A percentile compares a stretch with the other conserved stretches of the same genome.
These are phyloP conservation scores for Acanthopleura granulata DNA, from an alignment of 2,888 invertebrate species.

Conservation along the genomic window DNA sequence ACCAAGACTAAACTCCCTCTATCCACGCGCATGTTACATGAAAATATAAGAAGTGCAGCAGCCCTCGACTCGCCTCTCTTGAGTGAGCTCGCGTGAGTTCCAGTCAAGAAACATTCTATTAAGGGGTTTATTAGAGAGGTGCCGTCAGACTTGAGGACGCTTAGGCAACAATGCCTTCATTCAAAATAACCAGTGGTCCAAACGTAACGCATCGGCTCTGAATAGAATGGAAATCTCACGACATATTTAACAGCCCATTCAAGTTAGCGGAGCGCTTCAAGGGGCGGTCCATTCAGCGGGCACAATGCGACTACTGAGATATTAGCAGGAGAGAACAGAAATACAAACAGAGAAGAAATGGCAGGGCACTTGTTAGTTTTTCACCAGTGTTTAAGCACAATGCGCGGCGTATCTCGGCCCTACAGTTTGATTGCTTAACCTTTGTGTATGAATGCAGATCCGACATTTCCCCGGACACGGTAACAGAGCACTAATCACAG, in stretches of 20 bases:
- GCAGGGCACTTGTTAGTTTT: conserved; percentile 13
- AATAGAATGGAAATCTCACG: conserved; percentile 17
- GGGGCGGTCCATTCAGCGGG: neutral
- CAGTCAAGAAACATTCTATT: conserved; percentile 13
- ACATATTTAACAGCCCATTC: conserved; percentile 8
- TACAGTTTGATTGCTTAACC: no score
- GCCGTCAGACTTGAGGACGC: conserved; percentile 11
- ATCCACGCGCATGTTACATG: no score
- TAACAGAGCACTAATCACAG: no score
- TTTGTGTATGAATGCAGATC: no score
- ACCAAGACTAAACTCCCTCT: no score
- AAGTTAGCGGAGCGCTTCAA: neutral
- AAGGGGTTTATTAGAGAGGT: conserved; percentile 5
- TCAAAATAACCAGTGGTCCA: neutral
- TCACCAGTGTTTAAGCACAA: neutral
- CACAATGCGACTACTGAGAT: neutral
- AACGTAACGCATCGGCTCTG: neutral
- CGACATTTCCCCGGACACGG: no score
- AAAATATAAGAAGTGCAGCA: no score
- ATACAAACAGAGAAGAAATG: conserved; percentile 6
- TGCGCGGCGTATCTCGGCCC: neutral
- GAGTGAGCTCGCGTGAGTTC: neutral
- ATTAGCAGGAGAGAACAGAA: conserved; percentile 13
- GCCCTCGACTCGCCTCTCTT: neutral
- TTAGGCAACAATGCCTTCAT: neutral